Evolutionary conservation across 2,113 vertebrate species (phyloP).

Genomic region (Oncorhynchus mykiss): DNA sequence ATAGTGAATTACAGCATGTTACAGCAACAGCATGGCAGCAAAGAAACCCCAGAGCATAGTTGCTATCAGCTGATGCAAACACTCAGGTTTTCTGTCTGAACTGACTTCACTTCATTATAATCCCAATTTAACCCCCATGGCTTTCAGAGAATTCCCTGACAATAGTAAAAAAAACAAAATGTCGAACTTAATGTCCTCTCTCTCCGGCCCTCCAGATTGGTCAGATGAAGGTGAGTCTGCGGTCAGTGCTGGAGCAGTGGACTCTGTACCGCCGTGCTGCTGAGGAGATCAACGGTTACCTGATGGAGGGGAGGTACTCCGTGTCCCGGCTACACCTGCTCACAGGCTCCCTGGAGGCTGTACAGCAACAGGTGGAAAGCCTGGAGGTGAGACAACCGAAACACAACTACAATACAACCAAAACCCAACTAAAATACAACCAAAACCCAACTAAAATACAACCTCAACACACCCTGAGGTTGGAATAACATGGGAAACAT

Average conservation of each 20-base stretch:
- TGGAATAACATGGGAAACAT: not conserved
- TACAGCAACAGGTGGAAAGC: constrained; percentile 87
- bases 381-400: constrained; percentile 79
- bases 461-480: not conserved
- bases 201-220: constrained; percentile 73
- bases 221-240: constrained; percentile 84
- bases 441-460: not conserved
- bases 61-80: too few species aligned
- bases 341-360: constrained; percentile 91
- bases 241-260: constrained; percentile 88
- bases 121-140: too few species aligned
- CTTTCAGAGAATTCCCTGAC: too few species aligned
- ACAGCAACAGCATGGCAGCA: too few species aligned
- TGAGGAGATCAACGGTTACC: constrained; percentile 84
- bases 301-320: constrained; percentile 91
- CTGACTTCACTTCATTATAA: too few species aligned
- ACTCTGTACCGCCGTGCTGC: constrained; percentile 79
- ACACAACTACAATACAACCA: not conserved
- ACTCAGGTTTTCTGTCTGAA: too few species aligned
- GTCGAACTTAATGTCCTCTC: constrained; percentile 1
- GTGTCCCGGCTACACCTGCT: constrained; percentile 86
- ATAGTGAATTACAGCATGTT: too few species aligned
- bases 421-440: too few species aligned
- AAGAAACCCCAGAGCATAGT: too few species aligned
- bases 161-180: too few species aligned